Base-by-base conservation (phyloP, 2,113 vertebrate genomes). In the Myotis yumanensis region DNA sequence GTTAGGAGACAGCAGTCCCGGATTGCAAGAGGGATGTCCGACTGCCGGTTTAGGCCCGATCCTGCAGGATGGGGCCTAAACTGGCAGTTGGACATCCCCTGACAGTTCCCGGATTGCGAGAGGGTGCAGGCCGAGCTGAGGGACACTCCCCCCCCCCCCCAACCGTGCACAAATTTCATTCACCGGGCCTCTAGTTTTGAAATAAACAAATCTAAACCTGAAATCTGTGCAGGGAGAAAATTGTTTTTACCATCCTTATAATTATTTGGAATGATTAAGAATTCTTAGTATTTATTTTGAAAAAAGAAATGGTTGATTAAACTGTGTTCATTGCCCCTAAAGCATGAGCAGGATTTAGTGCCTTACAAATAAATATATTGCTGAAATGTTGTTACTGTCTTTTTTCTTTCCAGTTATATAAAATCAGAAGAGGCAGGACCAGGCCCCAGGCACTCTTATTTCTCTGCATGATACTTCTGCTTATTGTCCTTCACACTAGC, bases 391-490 rank as follows among this genome's bases (percentile, higher is more conserved):
- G 4, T 77, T 28, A 30, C 10, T 72, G 32, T 69, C 84, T 2
- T 94, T 88, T 97, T 89, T 95, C 30, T 1, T 97, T 97, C 52
- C 69, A 99, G 99, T 97, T 99, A 85, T 99, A 99, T 97, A 99
- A 99, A 98, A 99, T 99, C 90, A 98, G 99, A 97, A 98, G 99
- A 57, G 98, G 99, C 68, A 99, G 98, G 97, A 99, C 99, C 40
- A 98, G 99, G 51, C 99, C 99, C 46, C 99, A 99, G 97, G 99
- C 99, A 12, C 99, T 99, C 35, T 97, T 99, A 32, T 99, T 99
- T 97, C 99, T 99, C 84, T 99, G 99, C 93, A 99, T 99, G 99
- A 99, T 99, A 97, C 99, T 99, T 51, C 98, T 99, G 30, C 97
- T 99, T 95, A 99, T 99, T 92, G 99, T 99, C 89, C 99, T 99